Evolutionary conservation across 2,797 vertebrate species (phyloP).

Genomic region (Neosilurus mollespiculum): DNA sequence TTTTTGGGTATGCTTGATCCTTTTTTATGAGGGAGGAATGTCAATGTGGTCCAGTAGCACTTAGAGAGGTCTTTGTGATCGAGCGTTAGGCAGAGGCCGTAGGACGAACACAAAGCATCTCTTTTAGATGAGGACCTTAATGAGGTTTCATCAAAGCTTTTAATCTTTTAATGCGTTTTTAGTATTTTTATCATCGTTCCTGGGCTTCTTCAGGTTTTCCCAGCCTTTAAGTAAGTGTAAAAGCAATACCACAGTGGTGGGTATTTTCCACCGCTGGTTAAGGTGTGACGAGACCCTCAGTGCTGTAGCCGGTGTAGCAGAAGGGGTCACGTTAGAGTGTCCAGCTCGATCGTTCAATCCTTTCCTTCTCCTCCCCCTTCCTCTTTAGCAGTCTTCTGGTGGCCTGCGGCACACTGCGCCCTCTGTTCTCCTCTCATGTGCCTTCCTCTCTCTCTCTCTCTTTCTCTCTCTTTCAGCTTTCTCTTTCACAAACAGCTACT

Average conservation of each 20-base stretch:
- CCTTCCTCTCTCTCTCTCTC: slow-evolving; percentile 28
- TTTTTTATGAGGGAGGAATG: slow-evolving; percentile 12
- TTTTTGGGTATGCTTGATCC: not conserved
- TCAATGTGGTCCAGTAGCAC: not conserved
- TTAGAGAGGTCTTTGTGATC: slow-evolving; percentile 41
- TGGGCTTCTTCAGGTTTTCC: slow-evolving; percentile 6
- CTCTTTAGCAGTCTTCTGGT: slow-evolving; percentile 52
- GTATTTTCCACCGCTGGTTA: slow-evolving; percentile 3
- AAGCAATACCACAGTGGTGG: not conserved
- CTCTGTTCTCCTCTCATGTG: slow-evolving; percentile 41
- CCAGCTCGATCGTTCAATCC: slow-evolving; percentile 28
- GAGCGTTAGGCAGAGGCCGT: slow-evolving; percentile 15
- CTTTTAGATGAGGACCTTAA: slow-evolving; percentile 23
- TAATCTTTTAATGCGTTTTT: slow-evolving; percentile 29
- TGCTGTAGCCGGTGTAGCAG: slow-evolving; percentile 17
- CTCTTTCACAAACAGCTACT: slow-evolving; percentile 18
- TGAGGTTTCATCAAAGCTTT: slow-evolving; percentile 28
- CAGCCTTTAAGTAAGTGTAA: not conserved
- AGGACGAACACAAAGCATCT: slow-evolving; percentile 13
- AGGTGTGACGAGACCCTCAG: slow-evolving; percentile 10
- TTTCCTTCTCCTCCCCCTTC: slow-evolving; percentile 27
- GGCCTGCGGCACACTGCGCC: slow-evolving; percentile 43
- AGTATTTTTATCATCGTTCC: not conserved
- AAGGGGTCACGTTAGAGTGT: slow-evolving; percentile 44
- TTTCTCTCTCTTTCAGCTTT: slow-evolving; percentile 32